Evolutionary conservation across 2,888 invertebrate genomes (phyloP).

Genomic region (Cephus nigrinus): DNA sequence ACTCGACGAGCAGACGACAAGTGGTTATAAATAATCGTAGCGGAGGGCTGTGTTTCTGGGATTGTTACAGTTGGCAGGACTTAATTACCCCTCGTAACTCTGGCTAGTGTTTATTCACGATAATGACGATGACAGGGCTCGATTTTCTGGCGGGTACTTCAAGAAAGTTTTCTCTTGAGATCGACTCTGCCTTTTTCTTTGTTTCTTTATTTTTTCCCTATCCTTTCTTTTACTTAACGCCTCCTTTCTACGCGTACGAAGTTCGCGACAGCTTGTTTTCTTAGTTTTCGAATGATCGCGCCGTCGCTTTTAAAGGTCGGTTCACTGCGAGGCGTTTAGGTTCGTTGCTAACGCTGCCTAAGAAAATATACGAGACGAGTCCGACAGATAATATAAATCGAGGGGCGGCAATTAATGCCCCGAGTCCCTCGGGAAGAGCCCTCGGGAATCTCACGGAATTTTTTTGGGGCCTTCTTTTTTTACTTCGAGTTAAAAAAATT

Average conservation of each 20-base stretch:
- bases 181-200: not conserved
- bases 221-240: not conserved
- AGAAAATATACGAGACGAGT: slow-evolving; percentile 1
- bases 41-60: not conserved
- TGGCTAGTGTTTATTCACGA: not conserved
- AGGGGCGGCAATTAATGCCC: slow-evolving; percentile 2
- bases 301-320: not conserved
- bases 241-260: not conserved
- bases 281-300: not conserved
- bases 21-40: slow-evolving; percentile 5
- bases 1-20: slow-evolving; percentile 5
- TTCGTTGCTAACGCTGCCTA: not conserved
- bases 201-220: not conserved
- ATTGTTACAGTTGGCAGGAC: slow-evolving; percentile 6
- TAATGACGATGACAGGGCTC: not conserved
- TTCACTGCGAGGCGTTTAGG: not conserved
- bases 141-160: not conserved
- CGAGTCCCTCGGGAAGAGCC: not conserved
- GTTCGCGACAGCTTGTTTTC: slow-evolving; percentile 3
- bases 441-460: not conserved
- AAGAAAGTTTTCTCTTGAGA: not conserved
- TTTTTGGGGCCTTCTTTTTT: not conserved
- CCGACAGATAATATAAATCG: slow-evolving; percentile 2
- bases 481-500: not conserved
- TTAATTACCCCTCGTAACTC: slow-evolving; percentile 6